Evolutionary conservation across 2,888 invertebrate species (phyloP), one percentile per base, ranked within the genome.

Genomic region (Hoplodrina blanda): DNA sequence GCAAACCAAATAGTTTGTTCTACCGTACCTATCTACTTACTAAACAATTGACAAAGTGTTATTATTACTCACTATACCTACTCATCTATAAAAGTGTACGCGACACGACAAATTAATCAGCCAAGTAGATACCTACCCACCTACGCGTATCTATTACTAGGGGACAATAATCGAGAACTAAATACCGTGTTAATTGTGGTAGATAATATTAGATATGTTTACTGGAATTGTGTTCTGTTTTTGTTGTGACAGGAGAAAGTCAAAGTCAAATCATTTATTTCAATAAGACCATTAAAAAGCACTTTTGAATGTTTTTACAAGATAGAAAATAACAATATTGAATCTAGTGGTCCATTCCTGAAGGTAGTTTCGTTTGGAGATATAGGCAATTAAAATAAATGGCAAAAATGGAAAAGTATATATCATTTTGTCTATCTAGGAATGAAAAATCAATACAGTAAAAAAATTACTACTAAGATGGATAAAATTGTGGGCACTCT

Each of bases 41-140:
- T 11, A 41, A 71, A 7, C 4, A 37, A 69, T 61, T 60, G 33
- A 15, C 7, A 6, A 19, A 15, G 17, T 10, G 33, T 37, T 69
- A 33, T 17, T 69, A 20, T 13, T 53, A 33, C 2, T 60, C 17
- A 2, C 11, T 44, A 46, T n/a, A 44, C n/a, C 44, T 57, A 53
- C n/a, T 33, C 13, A 25, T 25, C 25, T 25, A 33, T 44, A 13
- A 41, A n/a, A 19, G 19, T 50, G 19, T 33, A 13, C 6, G 6
- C 11, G 37, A 56, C 19, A 44, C 7, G 10, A 33, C 6, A n/a
- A 53, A 63, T n/a, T 13, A 66, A 63, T 53, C 19, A 44, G n/a
- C 30, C 13, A 19, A 52, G 11, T 56, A 20, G 15, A 15, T 17
- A 41, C 50, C 44, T 53, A 4, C 17, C 10, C 41, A 41, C 13